Percentiles rank a stretch among this genome's conserved stretches.
phyloP scores from a whole-genome alignment of 2,797 vertebrate genomes.

The Percopsis omiscomaycus region DNA sequence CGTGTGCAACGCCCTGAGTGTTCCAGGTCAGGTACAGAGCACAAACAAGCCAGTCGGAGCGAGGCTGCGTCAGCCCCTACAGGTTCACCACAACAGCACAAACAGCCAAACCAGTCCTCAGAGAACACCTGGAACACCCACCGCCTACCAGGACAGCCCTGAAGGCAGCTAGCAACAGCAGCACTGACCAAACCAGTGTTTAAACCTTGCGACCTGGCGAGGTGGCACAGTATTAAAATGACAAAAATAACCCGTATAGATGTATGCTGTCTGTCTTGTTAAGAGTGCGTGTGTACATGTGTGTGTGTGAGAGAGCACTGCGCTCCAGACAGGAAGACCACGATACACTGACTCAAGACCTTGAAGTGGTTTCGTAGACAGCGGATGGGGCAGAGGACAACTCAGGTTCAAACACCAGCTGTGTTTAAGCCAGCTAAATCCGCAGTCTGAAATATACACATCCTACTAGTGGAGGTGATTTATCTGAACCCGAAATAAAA shows the following conservation, averaged over 20 bases:
- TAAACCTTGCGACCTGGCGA: not conserved
- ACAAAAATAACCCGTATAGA: not conserved
- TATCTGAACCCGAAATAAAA: slow-evolving; percentile 65
- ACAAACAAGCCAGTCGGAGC: slow-evolving; percentile 26
- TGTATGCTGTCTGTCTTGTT: slow-evolving; percentile 3
- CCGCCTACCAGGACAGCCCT: not conserved
- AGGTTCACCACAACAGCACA: slow-evolving; percentile 40
- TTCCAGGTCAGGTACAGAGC: slow-evolving; percentile 43
- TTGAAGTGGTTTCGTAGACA: slow-evolving; percentile 64
- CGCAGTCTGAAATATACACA: slow-evolving; percentile 56
- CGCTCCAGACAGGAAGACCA: slow-evolving; percentile 40
- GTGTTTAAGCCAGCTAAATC: slow-evolving; percentile 67
- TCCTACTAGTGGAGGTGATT: slow-evolving; percentile 53
- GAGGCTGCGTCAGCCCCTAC: slow-evolving; percentile 54
- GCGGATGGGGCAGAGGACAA: slow-evolving; percentile 51
- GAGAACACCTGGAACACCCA: not conserved
- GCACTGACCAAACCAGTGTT: not conserved
- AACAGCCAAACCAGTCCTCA: slow-evolving; percentile 13
- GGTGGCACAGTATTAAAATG: not conserved
- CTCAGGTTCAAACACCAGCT: slow-evolving; percentile 67
- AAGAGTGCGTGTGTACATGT: not conserved
- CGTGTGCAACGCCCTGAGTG: slow-evolving; percentile 35
- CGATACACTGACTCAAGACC: slow-evolving; percentile 50
- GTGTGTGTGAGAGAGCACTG: slow-evolving; percentile 11
- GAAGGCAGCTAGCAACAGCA: not conserved